Percentiles rank a stretch among this genome's conserved stretches.
These are phyloP conservation scores for Aythya baeri DNA, from an alignment of 2,113 vertebrate species.

Conservation along the genomic window DNA sequence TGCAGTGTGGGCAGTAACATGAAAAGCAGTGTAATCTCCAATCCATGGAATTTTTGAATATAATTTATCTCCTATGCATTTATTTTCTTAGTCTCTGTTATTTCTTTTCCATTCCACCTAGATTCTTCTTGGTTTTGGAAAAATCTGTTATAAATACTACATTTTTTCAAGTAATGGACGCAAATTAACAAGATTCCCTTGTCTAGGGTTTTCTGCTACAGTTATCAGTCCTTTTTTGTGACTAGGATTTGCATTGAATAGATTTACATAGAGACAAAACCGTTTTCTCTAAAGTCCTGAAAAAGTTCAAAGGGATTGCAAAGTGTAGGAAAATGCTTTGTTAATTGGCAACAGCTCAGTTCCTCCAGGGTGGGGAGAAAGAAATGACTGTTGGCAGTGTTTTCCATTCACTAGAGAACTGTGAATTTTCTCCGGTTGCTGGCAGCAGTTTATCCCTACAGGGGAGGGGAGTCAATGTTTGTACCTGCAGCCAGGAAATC, in stretches of 20 bases:
- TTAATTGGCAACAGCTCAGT: constrained; percentile 54
- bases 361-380: constrained; percentile 27
- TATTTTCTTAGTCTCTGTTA: neutral
- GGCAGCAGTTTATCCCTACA: constrained; percentile 54
- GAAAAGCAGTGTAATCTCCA: neutral
- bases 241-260: constrained; percentile 10
- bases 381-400: constrained; percentile 20
- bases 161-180: constrained; percentile 8
- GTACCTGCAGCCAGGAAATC: constrained; percentile 58
- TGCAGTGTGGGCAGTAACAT: neutral
- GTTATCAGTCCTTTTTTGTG: constrained; percentile 31
- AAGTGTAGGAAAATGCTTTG: constrained; percentile 31
- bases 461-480: constrained; percentile 4
- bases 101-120: constrained; percentile 24
- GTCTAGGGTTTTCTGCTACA: constrained; percentile 14
- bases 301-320: constrained; percentile 57
- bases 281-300: constrained; percentile 39
- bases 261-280: constrained; percentile 51
- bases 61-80: neutral
- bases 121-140: constrained; percentile 12
- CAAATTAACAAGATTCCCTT: neutral
- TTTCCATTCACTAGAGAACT: constrained; percentile 25
- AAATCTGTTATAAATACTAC: neutral
- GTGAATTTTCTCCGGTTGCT: constrained; percentile 22
- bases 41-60: neutral